phyloP scores from a whole-genome alignment of 2,888 invertebrate species.

The Phalera bucephala region DNA sequence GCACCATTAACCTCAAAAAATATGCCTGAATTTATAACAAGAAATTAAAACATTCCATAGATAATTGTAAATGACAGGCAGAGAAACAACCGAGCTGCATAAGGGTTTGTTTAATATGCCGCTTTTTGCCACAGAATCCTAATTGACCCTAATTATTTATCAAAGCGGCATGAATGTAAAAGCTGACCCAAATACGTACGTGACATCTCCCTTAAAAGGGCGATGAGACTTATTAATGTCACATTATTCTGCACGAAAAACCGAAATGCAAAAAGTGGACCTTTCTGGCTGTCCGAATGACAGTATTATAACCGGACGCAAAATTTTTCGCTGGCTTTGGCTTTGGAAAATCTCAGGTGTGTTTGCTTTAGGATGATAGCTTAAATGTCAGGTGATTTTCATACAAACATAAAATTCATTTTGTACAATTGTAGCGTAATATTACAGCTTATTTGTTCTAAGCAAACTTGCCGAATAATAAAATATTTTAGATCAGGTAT shows the following conservation, averaged over 20 bases:
- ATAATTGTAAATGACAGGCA: conserved; percentile 27
- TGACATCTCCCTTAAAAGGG: conserved; percentile 55
- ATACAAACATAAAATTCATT: conserved; percentile 7
- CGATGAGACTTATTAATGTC: conserved; percentile 67
- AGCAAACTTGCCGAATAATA: conserved; percentile 1
- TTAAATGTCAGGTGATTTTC: conserved; percentile 27
- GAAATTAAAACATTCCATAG: conserved; percentile 15
- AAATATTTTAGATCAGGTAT: conserved; percentile 7
- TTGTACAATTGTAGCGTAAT: conserved; percentile 4
- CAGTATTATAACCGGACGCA: conserved; percentile 55
- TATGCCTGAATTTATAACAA: conserved; percentile 11
- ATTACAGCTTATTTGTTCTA: conserved; percentile 1
- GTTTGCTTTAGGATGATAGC: conserved; percentile 23
- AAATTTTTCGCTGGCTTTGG: conserved; percentile 43
- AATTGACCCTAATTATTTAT: conserved; percentile 47
- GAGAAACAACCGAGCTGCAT: conserved; percentile 27
- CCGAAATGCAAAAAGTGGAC: conserved; percentile 57
- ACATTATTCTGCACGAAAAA: conserved; percentile 63
- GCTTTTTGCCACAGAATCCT: conserved; percentile 27
- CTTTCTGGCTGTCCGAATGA: conserved; percentile 62
- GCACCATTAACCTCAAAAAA: conserved; percentile 17
- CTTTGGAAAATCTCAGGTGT: conserved; percentile 40
- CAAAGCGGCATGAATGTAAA: conserved; percentile 43
- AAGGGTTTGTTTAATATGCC: conserved; percentile 26
- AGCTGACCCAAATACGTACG: conserved; percentile 54